phyloP scores from a whole-genome alignment of 1,140 invertebrate genomes.

The Hestina assimilis region DNA sequence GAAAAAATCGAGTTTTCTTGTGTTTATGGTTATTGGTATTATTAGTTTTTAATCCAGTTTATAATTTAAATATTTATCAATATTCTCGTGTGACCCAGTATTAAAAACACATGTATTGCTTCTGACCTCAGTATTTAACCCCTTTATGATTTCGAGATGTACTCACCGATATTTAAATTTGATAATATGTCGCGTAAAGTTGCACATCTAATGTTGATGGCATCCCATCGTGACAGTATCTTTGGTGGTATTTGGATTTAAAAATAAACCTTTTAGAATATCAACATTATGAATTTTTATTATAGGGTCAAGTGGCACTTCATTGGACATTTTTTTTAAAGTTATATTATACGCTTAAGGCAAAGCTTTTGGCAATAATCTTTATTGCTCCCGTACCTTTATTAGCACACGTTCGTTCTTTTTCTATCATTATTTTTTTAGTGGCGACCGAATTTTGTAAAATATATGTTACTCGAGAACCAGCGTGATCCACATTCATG shows the following conservation, averaged over 20 bases:
- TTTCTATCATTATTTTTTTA: slow-evolving; percentile 18
- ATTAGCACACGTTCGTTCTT: slow-evolving; percentile 13
- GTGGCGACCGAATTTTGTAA: neutral
- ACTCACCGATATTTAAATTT: slow-evolving; percentile 40
- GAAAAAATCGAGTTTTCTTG: neutral
- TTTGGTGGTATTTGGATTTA: slow-evolving; percentile 29
- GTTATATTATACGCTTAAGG: slow-evolving; percentile 21
- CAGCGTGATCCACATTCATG: slow-evolving; percentile 5
- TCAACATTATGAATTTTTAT: slow-evolving; percentile 38
- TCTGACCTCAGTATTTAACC: slow-evolving; percentile 39
- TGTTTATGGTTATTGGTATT: neutral
- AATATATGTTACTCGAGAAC: neutral
- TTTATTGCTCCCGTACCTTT: slow-evolving; percentile 28
- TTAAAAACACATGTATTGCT: slow-evolving; percentile 6
- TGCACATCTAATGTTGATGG: slow-evolving; percentile 45
- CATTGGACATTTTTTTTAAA: slow-evolving; percentile 9
- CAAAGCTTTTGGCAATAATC: slow-evolving; percentile 31
- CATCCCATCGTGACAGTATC: slow-evolving; percentile 43
- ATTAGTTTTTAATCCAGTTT: too few species aligned
- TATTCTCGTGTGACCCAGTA: slow-evolving; percentile 2
- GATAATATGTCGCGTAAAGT: slow-evolving; percentile 45
- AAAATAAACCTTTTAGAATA: slow-evolving; percentile 15
- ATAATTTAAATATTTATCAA: neutral
- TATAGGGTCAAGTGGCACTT: slow-evolving; percentile 39
- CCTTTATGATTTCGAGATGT: slow-evolving; percentile 37